Conservation (phyloP, 2,113 vertebrate genomes). For the Anseranas semipalmata region DNA sequence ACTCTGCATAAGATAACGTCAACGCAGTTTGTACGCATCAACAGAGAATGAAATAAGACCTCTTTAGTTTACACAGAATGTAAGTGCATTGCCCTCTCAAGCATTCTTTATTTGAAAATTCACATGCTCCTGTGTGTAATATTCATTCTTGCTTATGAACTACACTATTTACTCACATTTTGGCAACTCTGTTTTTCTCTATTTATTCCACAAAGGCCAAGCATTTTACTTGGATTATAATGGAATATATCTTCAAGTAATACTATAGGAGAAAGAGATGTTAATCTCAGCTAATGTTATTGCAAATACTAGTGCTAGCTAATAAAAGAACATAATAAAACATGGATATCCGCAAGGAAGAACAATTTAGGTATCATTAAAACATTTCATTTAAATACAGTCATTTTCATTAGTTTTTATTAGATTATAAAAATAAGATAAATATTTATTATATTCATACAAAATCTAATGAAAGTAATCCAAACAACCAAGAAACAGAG, state of each 20-base stretch:
- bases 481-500: neutral
- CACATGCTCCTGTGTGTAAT: neutral
- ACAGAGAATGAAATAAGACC: neutral
- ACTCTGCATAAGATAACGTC: neutral
- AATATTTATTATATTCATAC: neutral
- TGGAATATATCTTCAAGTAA: neutral
- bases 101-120: neutral
- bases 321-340: neutral
- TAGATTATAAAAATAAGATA: neutral
- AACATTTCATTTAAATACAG: neutral
- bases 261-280: neutral
- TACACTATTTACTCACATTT: neutral
- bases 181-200: neutral
- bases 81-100: neutral
- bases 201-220: neutral
- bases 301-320: neutral
- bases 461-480: neutral
- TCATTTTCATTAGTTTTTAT: neutral
- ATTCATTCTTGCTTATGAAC: neutral
- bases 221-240: neutral
- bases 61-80: neutral
- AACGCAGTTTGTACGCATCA: neutral
- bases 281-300: neutral
- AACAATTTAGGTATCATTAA: neutral
- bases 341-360: accelerated